These are phyloP conservation scores for Geopemphigus sp. DNA, from an alignment of 1,140 invertebrate genomes.

Conservation along the genomic window DNA sequence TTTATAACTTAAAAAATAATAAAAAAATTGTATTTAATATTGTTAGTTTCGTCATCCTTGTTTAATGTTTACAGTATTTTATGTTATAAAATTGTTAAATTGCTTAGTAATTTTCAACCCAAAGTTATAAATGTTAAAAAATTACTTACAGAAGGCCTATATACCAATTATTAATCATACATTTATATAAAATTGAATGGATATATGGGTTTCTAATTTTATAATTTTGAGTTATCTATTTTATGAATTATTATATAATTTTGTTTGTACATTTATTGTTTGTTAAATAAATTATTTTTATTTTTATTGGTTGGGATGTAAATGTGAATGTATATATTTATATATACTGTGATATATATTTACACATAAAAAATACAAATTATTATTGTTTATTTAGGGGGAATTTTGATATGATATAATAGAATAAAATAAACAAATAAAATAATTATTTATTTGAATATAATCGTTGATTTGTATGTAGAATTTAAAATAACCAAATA, in stretches of 20 bases:
- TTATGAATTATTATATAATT: neutral
- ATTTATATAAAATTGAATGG: neutral
- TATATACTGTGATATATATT: neutral
- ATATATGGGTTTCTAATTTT: conserved; percentile 4
- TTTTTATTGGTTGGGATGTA: conserved; percentile 27
- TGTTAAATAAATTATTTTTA: conserved; percentile 29
- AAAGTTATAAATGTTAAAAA: neutral
- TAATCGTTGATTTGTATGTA: neutral
- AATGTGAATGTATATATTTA: neutral
- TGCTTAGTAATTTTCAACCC: neutral
- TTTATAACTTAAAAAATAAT: neutral
- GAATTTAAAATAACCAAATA: neutral
- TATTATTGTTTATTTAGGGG: conserved; percentile 4
- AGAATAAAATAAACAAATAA: neutral
- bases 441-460: neutral
- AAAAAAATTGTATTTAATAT: neutral
- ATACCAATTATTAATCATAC: neutral
- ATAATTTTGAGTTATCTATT: conserved; percentile 19
- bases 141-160: neutral
- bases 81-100: conserved; percentile 3
- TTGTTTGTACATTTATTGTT: conserved; percentile 36
- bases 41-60: neutral
- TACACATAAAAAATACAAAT: neutral
- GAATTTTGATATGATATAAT: neutral
- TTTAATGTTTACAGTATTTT: conserved; percentile 26